A percentile compares a stretch with the other conserved stretches of the same genome.
phyloP scores from a whole-genome alignment of 2,888 invertebrate species.

The Phytoseiulus persimilis region DNA sequence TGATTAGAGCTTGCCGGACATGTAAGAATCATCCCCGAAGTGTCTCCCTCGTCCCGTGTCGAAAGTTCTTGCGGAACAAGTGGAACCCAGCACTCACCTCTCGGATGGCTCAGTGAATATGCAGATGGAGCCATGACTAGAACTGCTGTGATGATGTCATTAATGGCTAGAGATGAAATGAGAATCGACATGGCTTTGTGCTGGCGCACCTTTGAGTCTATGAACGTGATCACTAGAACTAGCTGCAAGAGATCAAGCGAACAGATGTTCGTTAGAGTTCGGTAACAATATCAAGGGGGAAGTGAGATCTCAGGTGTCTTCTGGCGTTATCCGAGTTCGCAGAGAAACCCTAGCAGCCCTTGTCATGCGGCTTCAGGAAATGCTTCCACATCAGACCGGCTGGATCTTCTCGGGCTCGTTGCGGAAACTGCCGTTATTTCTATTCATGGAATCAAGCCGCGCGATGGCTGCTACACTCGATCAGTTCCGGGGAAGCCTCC shows the following conservation, averaged over 20 bases:
- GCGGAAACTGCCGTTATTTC: neutral
- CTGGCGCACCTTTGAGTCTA: constrained; percentile 35
- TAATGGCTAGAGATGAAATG: constrained; percentile 19
- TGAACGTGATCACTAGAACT: constrained; percentile 23
- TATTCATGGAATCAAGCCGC: neutral
- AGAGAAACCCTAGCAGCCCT: too few species aligned
- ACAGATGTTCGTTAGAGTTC: neutral
- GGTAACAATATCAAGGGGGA: too few species aligned
- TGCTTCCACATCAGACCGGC: neutral
- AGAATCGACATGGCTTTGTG: constrained; percentile 34
- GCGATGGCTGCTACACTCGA: neutral
- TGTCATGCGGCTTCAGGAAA: neutral
- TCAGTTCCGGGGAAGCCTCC: neutral
- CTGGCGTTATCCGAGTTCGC: too few species aligned
- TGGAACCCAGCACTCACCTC: neutral
- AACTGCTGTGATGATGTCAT: constrained; percentile 35
- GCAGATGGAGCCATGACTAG: constrained; percentile 35
- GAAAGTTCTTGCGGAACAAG: neutral
- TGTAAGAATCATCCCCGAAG: neutral
- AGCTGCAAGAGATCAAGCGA: neutral
- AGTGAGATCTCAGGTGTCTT: too few species aligned
- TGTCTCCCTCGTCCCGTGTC: neutral
- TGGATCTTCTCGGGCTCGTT: neutral
- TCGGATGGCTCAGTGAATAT: constrained; percentile 27
- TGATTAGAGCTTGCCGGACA: neutral